Conservation (phyloP, 1,140 invertebrate genomes). For the Gryllus bimaculatus region DNA sequence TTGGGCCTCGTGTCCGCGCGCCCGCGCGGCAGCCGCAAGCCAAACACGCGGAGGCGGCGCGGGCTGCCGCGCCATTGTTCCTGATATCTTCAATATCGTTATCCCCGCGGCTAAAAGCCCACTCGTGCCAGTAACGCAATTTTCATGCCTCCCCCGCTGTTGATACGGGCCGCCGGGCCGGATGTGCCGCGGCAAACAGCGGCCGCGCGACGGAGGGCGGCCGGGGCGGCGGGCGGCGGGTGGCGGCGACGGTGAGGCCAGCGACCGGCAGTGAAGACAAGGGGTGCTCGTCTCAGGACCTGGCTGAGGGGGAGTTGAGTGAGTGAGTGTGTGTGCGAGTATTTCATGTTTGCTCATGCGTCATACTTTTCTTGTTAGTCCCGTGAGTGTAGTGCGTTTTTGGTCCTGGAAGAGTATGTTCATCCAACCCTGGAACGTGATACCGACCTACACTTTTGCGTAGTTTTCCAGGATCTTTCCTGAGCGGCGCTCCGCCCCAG, state of each 20-base stretch:
- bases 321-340: no score
- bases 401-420: no score
- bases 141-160: not conserved
- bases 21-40: not conserved
- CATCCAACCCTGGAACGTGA: no score
- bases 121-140: slow-evolving; percentile 3
- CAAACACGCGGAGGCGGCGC: not conserved
- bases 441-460: no score
- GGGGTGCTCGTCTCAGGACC: no score
- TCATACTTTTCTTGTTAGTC: no score
- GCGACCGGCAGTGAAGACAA: not conserved
- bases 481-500: no score
- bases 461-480: no score
- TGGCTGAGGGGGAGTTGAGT: no score
- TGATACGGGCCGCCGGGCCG: not conserved
- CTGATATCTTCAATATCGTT: not conserved
- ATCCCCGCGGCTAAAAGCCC: not conserved
- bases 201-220: not conserved
- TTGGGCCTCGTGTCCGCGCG: not conserved
- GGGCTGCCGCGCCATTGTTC: not conserved
- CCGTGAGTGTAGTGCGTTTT: no score
- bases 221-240: no score
- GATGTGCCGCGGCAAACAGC: not conserved
- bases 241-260: not conserved
- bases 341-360: no score